Conservation (phyloP, 1,140 invertebrate genomes). For the Cepaea nemoralis region DNA sequence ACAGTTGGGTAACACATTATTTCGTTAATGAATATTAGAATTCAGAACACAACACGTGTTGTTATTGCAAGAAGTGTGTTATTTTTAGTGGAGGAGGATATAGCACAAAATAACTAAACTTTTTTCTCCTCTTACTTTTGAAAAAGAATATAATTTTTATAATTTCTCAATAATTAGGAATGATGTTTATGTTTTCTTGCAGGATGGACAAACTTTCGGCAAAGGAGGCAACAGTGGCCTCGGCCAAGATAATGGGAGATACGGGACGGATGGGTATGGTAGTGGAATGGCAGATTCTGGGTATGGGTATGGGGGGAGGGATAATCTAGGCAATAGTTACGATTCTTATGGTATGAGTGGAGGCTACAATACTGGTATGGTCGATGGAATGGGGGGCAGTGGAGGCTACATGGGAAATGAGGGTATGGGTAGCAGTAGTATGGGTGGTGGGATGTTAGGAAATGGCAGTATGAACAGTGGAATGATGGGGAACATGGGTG, state of each 20-base stretch:
- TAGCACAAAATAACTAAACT: background rate
- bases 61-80: no score
- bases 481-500: background rate
- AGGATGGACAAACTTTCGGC: slow-evolving; percentile 40
- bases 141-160: background rate
- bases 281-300: background rate
- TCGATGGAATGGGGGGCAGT: background rate
- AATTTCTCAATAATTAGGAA: no score
- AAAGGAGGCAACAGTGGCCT: slow-evolving; percentile 37
- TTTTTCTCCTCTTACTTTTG: background rate
- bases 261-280: slow-evolving; percentile 19
- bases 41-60: no score
- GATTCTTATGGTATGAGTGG: slow-evolving; percentile 13
- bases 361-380: slow-evolving; percentile 6
- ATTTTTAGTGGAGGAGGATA: background rate
- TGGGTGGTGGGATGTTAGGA: background rate
- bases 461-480: background rate
- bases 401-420: background rate
- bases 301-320: slow-evolving; percentile 33
- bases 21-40: no score
- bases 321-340: slow-evolving; percentile 12
- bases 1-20: no score
- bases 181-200: slow-evolving; percentile 19
- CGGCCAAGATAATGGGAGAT: slow-evolving; percentile 38
- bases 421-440: background rate